phyloP scores from a whole-genome alignment of 1,140 invertebrate species.

The Physella acuta region DNA sequence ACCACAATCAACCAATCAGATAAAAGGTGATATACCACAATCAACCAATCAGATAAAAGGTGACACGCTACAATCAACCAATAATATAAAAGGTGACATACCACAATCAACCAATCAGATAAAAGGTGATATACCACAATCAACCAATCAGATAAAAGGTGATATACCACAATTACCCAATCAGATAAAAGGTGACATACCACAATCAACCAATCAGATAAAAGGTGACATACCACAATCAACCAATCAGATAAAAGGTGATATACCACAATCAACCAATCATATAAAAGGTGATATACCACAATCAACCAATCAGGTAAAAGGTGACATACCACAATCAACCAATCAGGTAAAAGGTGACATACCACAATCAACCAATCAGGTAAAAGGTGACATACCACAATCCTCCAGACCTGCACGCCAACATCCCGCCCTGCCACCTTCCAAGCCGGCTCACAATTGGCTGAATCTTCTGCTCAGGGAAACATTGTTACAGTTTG shows the following conservation, averaged over 20 bases:
- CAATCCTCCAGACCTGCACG: constrained; percentile 61
- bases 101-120: constrained; percentile 63
- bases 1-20: constrained; percentile 63
- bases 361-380: constrained; percentile 62
- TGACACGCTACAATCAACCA: constrained; percentile 61
- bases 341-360: constrained; percentile 55
- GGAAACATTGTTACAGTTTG: too few species aligned
- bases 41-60: constrained; percentile 60
- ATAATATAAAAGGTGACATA: constrained; percentile 35
- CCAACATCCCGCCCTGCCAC: constrained; percentile 57
- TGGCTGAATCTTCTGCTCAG: constrained; percentile 48
- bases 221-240: constrained; percentile 53
- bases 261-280: constrained; percentile 62
- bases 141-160: constrained; percentile 58
- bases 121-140: constrained; percentile 54
- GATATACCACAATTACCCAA: constrained; percentile 61
- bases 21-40: constrained; percentile 52
- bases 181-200: constrained; percentile 47
- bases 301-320: constrained; percentile 62
- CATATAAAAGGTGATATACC: constrained; percentile 45
- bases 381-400: constrained; percentile 47
- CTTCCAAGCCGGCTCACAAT: constrained; percentile 56
- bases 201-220: constrained; percentile 63
- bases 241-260: constrained; percentile 58
- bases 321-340: constrained; percentile 56